Conservation (phyloP, 2,113 vertebrate species). For the Lepidiolamprologus cunningtoni region DNA sequence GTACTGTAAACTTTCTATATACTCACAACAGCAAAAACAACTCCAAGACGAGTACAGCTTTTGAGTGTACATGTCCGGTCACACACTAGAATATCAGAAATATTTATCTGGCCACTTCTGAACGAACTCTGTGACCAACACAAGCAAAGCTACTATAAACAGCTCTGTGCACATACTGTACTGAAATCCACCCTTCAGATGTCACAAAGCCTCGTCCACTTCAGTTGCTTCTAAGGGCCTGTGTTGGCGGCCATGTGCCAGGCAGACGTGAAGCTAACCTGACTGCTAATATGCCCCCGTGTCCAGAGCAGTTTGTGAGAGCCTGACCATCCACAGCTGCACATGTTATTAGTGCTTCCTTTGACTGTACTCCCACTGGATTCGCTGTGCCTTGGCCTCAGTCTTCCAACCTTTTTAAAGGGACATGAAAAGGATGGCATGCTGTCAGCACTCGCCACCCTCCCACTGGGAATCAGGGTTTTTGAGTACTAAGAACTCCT, state of each 20-base stretch:
- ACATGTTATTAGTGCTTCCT: slow-evolving; percentile 13
- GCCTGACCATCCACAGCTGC: background rate
- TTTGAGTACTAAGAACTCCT: slow-evolving; percentile 35
- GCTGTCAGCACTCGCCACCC: background rate
- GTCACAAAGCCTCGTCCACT: background rate
- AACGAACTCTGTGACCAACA: background rate
- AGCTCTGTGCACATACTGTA: background rate
- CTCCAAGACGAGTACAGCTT: background rate
- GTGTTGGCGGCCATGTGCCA: background rate
- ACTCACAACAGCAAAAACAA: background rate
- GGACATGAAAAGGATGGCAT: slow-evolving; percentile 28
- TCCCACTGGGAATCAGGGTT: background rate
- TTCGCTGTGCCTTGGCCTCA: background rate
- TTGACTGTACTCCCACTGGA: slow-evolving; percentile 2
- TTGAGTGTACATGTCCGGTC: background rate
- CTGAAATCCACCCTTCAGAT: background rate
- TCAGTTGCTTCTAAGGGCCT: background rate
- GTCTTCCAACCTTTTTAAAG: slow-evolving; percentile 23
- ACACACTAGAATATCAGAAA: background rate
- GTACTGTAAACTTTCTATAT: background rate
- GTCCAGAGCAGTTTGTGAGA: background rate
- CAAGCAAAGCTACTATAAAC: background rate
- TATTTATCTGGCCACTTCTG: slow-evolving; percentile 18
- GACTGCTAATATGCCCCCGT: background rate
- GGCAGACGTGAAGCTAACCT: background rate